Conservation (phyloP, 2,888 invertebrate species). For the Spodoptera picta region DNA sequence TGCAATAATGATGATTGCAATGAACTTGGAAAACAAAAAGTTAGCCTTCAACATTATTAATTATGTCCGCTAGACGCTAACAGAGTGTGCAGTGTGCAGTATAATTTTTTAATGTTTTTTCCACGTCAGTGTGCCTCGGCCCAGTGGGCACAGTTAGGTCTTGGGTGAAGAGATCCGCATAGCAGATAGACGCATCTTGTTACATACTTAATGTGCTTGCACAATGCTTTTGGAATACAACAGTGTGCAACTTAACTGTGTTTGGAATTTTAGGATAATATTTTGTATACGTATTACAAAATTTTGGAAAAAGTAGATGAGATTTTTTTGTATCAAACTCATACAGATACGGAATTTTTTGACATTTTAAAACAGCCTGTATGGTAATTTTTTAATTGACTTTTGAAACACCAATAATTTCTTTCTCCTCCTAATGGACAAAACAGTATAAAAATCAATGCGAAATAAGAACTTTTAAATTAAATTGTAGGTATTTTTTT, state of each 20-base stretch:
- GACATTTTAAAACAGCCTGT: too few relatives aligned
- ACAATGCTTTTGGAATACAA: slow-evolving; percentile 35
- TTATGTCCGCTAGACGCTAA: slow-evolving; percentile 41
- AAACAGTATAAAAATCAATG: too few relatives aligned
- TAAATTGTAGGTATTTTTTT: too few relatives aligned
- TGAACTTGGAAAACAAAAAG: slow-evolving; percentile 5
- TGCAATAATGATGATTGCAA: slow-evolving; percentile 24
- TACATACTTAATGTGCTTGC: slow-evolving; percentile 30
- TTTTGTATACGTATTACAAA: too few relatives aligned
- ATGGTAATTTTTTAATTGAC: too few relatives aligned
- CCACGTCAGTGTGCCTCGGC: slow-evolving; percentile 33
- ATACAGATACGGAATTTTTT: too few relatives aligned
- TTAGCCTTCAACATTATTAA: slow-evolving; percentile 32
- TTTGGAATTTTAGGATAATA: not conserved
- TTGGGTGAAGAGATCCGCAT: slow-evolving; percentile 47
- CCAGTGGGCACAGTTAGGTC: slow-evolving; percentile 57
- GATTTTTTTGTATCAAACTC: too few relatives aligned
- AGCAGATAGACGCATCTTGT: slow-evolving; percentile 39
- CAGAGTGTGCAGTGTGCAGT: slow-evolving; percentile 46
- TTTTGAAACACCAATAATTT: too few relatives aligned
- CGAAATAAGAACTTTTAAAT: too few relatives aligned
- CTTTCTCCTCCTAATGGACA: too few relatives aligned
- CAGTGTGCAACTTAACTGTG: slow-evolving; percentile 18
- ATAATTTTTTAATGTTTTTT: slow-evolving; percentile 39
- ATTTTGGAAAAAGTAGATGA: too few relatives aligned